Conservation (phyloP, 53 echinoderm and acorn worm species). For the Crossaster papposus region DNA sequence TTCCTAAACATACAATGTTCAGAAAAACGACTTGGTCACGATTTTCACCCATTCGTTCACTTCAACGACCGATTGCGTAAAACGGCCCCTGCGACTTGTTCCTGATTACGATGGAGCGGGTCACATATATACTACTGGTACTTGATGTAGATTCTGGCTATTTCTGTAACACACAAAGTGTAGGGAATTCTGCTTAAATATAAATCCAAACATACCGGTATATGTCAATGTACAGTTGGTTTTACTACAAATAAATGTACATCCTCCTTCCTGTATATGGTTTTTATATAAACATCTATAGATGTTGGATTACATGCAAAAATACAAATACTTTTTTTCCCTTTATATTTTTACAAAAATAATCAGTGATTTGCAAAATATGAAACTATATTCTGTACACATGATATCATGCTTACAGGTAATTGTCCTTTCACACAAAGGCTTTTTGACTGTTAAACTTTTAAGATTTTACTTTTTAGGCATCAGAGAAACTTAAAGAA, state of each 20-base stretch:
- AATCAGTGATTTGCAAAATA: background rate
- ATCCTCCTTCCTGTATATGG: constrained; percentile 38
- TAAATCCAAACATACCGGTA: background rate
- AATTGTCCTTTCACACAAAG: background rate
- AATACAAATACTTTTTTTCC: constrained; percentile 1
- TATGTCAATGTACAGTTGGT: constrained; percentile 20
- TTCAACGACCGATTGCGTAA: too few relatives aligned
- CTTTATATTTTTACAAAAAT: constrained; percentile 22
- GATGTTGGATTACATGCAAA: constrained; percentile 32
- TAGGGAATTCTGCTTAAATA: constrained; percentile 42
- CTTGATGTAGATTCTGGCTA: background rate
- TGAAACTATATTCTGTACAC: background rate
- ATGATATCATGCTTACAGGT: background rate
- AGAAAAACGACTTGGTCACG: too few relatives aligned
- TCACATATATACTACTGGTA: too few relatives aligned
- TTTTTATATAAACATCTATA: background rate
- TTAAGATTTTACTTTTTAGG: background rate
- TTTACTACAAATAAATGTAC: constrained; percentile 36
- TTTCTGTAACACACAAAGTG: background rate
- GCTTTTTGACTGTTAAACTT: background rate
- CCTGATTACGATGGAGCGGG: too few relatives aligned
- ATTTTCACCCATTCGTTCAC: too few relatives aligned
- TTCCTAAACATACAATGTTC: too few relatives aligned
- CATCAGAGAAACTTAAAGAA: too few relatives aligned
- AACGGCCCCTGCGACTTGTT: too few relatives aligned